Conservation (phyloP, 92 coral and sea anemone species). For the Blastomussa wellsi region DNA sequence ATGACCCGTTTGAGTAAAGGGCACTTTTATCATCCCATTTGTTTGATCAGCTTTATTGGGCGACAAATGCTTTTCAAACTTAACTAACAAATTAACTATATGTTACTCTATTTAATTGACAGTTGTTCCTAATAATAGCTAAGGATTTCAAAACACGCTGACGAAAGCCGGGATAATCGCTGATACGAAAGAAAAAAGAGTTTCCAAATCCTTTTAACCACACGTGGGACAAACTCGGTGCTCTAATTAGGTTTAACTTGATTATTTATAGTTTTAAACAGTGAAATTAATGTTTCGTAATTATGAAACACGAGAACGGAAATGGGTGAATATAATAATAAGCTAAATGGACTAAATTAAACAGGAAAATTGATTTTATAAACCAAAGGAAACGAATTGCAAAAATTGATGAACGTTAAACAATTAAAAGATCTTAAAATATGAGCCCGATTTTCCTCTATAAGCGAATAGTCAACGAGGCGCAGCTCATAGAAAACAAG, state of each 20-base stretch:
- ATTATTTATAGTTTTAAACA: neutral
- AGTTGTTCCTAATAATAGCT: neutral
- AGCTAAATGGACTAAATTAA: neutral
- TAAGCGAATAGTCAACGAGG: too few species aligned
- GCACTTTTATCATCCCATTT: neutral
- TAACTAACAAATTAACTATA: neutral
- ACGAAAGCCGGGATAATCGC: too few species aligned
- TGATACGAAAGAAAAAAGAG: too few species aligned
- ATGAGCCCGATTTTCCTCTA: too few species aligned
- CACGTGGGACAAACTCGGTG: too few species aligned
- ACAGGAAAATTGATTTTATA: too few species aligned
- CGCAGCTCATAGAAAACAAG: too few species aligned
- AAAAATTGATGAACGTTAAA: too few species aligned
- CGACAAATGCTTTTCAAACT: neutral
- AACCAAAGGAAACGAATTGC: too few species aligned
- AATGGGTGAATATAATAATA: neutral
- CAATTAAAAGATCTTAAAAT: too few species aligned
- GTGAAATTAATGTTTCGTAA: neutral
- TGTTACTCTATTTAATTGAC: neutral
- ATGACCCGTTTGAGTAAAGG: neutral
- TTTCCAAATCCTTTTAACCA: too few species aligned
- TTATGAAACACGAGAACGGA: neutral
- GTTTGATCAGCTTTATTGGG: neutral
- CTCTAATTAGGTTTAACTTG: neutral
- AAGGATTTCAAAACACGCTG: too few species aligned